Conservation (phyloP, 2,113 vertebrate genomes). For the Daboia siamensis region DNA sequence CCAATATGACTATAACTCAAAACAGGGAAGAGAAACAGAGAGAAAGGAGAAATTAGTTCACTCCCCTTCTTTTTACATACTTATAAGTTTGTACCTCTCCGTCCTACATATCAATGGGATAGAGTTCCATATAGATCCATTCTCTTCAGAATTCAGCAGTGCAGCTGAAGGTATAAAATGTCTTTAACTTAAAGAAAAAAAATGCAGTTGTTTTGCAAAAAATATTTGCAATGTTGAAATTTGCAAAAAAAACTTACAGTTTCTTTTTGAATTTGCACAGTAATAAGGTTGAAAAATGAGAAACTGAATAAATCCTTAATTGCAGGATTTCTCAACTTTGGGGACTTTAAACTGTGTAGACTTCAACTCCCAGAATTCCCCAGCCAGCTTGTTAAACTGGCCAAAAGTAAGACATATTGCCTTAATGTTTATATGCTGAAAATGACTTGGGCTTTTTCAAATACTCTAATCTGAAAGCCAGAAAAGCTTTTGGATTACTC, state of each 20-base stretch:
- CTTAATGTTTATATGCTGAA: not conserved
- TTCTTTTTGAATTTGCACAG: not conserved
- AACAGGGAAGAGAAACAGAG: not conserved
- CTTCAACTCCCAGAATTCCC: too few relatives aligned
- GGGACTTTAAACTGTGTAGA: too few relatives aligned
- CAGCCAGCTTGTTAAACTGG: too few relatives aligned
- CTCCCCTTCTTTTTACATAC: not conserved
- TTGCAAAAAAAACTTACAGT: not conserved
- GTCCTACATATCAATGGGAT: not conserved
- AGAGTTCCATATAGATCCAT: not conserved
- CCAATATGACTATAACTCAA: not conserved
- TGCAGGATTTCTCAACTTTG: too few relatives aligned
- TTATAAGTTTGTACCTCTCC: not conserved
- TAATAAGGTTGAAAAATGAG: not conserved
- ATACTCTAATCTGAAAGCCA: not conserved
- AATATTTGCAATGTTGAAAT: not conserved
- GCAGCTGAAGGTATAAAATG: not conserved
- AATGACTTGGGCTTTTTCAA: not conserved
- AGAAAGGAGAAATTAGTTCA: not conserved
- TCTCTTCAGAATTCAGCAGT: not conserved
- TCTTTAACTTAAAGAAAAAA: not conserved
- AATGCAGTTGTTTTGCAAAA: not conserved
- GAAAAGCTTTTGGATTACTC: not conserved
- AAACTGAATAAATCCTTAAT: not conserved
- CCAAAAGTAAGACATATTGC: not conserved